These are phyloP conservation scores for Habrosyne pyritoides DNA, from an alignment of 2,888 invertebrate genomes.

Conservation along the genomic window DNA sequence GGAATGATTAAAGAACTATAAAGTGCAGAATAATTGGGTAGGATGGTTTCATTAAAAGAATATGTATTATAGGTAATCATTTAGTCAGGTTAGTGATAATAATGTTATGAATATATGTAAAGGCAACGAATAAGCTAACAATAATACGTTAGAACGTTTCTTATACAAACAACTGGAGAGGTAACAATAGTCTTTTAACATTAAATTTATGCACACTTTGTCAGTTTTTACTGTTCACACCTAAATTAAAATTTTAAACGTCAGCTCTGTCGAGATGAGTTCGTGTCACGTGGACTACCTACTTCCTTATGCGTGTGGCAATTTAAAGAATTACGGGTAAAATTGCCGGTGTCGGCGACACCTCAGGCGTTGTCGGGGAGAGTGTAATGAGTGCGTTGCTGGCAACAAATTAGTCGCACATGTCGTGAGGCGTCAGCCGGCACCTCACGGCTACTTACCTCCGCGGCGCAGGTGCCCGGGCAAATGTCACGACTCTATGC, in stretches of 20 bases:
- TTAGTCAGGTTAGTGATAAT: not conserved
- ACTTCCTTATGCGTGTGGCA: slow-evolving; percentile 69
- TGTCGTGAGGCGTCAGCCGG: slow-evolving; percentile 77
- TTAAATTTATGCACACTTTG: not conserved
- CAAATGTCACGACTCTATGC: slow-evolving; percentile 61
- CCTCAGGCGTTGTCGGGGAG: slow-evolving; percentile 71
- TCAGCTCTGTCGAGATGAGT: slow-evolving; percentile 42
- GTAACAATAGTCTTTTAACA: not conserved
- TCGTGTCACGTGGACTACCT: slow-evolving; percentile 41
- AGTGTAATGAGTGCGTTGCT: slow-evolving; percentile 72
- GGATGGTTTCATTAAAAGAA: not conserved
- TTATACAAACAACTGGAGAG: slow-evolving; percentile 25
- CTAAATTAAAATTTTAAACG: slow-evolving; percentile 1
- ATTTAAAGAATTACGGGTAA: slow-evolving; percentile 73
- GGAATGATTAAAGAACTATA: not conserved
- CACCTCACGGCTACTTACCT: slow-evolving; percentile 55
- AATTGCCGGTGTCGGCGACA: slow-evolving; percentile 72
- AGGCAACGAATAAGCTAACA: not conserved
- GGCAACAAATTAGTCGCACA: slow-evolving; percentile 80
- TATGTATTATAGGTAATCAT: not conserved
- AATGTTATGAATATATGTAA: not conserved
- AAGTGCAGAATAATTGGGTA: not conserved
- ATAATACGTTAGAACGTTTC: slow-evolving; percentile 7
- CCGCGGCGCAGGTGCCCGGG: slow-evolving; percentile 63
- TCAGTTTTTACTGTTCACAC: slow-evolving; percentile 3